phyloP scores from a whole-genome alignment of 1,140 invertebrate species.

The Centruroides sculpturatus region DNA sequence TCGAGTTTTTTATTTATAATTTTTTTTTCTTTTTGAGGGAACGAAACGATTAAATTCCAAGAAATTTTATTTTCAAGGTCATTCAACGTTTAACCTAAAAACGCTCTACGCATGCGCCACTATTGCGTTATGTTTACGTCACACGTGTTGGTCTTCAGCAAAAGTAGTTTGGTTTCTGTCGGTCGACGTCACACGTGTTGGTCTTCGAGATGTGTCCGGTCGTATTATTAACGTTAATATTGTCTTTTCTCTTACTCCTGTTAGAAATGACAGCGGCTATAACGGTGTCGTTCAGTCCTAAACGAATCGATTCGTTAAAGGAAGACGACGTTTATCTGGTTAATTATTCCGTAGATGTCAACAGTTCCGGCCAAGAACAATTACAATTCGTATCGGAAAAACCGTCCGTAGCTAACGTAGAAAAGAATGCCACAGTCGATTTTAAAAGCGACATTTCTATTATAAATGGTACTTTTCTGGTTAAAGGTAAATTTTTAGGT shows the following conservation, averaged over 20 bases:
- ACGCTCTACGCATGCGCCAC: too few relatives aligned
- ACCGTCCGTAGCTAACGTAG: conserved; percentile 5
- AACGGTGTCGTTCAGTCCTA: conserved; percentile 13
- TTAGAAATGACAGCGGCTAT: conserved; percentile 14
- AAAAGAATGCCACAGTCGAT: not conserved
- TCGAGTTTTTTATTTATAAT: too few relatives aligned
- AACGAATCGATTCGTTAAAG: conserved; percentile 3
- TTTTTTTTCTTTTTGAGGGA: too few relatives aligned
- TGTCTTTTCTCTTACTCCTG: conserved; percentile 14
- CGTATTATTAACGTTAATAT: conserved; percentile 12
- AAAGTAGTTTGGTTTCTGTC: too few relatives aligned
- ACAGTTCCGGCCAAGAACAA: not conserved
- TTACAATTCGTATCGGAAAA: conserved; percentile 7
- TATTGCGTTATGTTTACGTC: too few relatives aligned
- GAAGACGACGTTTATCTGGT: conserved; percentile 5
- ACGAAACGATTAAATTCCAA: too few relatives aligned
- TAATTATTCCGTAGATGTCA: conserved; percentile 2
- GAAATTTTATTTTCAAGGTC: too few relatives aligned
- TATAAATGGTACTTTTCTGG: conserved; percentile 27
- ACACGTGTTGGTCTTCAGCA: too few relatives aligned
- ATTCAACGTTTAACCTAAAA: too few relatives aligned
- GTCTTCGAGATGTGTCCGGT: conserved; percentile 14
- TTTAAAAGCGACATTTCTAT: not conserved
- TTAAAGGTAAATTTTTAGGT: conserved; percentile 47
- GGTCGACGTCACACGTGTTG: too few relatives aligned